A percentile compares a stretch with the other conserved stretches of the same genome.
phyloP scores from a whole-genome alignment of 2,797 vertebrate species.

The Anabacerthia variegaticeps region DNA sequence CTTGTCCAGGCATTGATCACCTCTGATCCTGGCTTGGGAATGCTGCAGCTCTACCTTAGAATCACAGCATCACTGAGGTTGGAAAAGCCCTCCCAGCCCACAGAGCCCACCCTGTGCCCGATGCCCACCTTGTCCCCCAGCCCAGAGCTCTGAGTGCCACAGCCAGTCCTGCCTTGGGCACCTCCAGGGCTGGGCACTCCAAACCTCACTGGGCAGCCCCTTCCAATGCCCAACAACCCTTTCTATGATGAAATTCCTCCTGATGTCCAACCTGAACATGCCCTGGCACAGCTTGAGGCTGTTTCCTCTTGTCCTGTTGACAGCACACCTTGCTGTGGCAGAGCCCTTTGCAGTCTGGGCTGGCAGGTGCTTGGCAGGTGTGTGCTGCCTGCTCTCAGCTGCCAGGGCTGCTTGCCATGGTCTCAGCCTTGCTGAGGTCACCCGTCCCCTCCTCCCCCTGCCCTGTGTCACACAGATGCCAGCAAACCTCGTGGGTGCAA shows the following conservation, averaged over 20 bases:
- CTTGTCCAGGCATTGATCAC: not conserved
- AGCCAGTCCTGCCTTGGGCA: not conserved
- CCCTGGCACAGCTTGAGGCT: not conserved
- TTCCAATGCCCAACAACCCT: not conserved
- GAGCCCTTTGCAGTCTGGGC: not conserved
- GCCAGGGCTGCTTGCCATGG: not conserved
- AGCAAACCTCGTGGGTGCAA: not conserved
- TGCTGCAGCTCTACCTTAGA: not conserved
- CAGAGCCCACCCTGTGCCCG: accelerated
- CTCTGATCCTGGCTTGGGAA: not conserved
- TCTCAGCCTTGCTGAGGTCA: not conserved
- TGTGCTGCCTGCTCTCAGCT: not conserved
- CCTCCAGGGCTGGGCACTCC: not conserved
- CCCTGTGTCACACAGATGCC: not conserved
- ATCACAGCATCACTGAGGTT: not conserved
- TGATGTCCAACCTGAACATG: not conserved
- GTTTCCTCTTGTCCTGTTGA: not conserved
- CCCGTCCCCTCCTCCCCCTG: not conserved
- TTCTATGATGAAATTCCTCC: not conserved
- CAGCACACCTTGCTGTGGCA: not conserved
- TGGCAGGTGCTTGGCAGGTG: not conserved
- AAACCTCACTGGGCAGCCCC: not conserved
- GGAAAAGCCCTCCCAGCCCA: not conserved
- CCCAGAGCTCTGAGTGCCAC: not conserved
- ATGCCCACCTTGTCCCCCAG: too few relatives aligned